A percentile compares a stretch with the other conserved stretches of the same genome.
Conservation (phyloP, 1,140 invertebrate genomes). For the Drosophila pallidifrons region DNA sequence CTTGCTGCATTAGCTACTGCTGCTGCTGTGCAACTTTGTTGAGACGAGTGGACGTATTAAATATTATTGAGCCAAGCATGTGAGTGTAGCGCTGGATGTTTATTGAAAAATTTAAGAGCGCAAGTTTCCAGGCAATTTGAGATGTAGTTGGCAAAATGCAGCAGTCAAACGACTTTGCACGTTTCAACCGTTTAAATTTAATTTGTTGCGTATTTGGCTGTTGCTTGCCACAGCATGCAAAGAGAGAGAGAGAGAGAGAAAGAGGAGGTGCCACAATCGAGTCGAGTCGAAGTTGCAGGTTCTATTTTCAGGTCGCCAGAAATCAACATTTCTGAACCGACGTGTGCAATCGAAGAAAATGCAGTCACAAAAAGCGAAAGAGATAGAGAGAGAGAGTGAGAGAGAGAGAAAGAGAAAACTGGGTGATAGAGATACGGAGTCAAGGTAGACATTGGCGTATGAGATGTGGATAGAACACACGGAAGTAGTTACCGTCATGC, state of each 20-base stretch:
- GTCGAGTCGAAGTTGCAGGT: slow-evolving; percentile 22
- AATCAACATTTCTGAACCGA: slow-evolving; percentile 74
- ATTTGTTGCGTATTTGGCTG: slow-evolving; percentile 57
- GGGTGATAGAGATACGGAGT: background rate
- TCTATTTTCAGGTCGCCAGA: slow-evolving; percentile 75
- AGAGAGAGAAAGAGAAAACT: background rate
- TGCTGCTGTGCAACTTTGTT: slow-evolving; percentile 6
- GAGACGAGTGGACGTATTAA: slow-evolving; percentile 5
- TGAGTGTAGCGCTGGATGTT: slow-evolving; percentile 12
- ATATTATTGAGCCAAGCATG: slow-evolving; percentile 21
- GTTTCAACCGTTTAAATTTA: slow-evolving; percentile 80
- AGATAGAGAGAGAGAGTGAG: background rate
- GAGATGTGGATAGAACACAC: slow-evolving; percentile 33
- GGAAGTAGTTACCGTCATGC: slow-evolving; percentile 81
- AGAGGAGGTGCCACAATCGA: background rate
- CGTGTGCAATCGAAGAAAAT: slow-evolving; percentile 78
- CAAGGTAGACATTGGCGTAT: background rate
- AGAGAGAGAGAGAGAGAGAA: no score
- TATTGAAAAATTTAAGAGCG: slow-evolving; percentile 52
- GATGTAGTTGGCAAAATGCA: slow-evolving; percentile 37
- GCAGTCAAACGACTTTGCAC: slow-evolving; percentile 59
- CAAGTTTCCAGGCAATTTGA: slow-evolving; percentile 56
- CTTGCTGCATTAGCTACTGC: slow-evolving; percentile 9
- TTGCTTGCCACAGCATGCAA: background rate
- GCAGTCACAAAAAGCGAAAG: background rate